phyloP scores from a whole-genome alignment of 2,113 vertebrate species.

The Hippolais icterina region DNA sequence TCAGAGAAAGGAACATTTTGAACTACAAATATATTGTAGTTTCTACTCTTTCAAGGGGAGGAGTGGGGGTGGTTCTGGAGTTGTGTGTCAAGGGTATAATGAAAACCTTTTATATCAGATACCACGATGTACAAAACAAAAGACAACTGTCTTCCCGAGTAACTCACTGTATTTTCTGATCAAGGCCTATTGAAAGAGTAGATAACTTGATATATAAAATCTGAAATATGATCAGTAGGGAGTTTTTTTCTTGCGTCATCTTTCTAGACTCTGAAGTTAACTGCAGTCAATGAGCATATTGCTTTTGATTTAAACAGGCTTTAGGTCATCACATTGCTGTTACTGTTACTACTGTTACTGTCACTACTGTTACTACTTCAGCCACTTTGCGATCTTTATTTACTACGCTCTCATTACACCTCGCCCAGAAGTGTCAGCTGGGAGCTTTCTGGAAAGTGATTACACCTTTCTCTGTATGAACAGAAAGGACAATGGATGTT shows the following conservation, averaged over 20 bases:
- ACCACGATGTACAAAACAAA: neutral
- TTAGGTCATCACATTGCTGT: neutral
- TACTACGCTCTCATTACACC: neutral
- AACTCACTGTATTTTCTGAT: neutral
- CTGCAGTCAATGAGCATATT: conserved; percentile 24
- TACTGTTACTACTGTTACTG: neutral
- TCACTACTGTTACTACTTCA: neutral
- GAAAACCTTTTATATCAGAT: conserved; percentile 6
- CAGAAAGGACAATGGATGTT: neutral
- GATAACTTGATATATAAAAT: neutral
- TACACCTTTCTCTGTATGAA: neutral
- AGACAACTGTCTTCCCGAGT: neutral
- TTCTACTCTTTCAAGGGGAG: neutral
- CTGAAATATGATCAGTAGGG: neutral
- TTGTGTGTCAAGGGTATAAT: neutral
- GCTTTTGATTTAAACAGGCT: conserved; percentile 7
- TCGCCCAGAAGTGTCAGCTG: neutral
- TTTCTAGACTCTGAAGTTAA: neutral
- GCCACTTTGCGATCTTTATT: neutral
- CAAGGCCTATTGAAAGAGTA: neutral
- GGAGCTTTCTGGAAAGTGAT: neutral
- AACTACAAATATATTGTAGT: neutral
- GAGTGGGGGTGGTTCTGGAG: neutral
- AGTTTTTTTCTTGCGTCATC: neutral
- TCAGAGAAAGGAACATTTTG: neutral